A percentile compares a stretch with the other conserved stretches of the same genome.
phyloP scores from a whole-genome alignment of 2,797 vertebrate genomes.

The Catostomus latipinnis region DNA sequence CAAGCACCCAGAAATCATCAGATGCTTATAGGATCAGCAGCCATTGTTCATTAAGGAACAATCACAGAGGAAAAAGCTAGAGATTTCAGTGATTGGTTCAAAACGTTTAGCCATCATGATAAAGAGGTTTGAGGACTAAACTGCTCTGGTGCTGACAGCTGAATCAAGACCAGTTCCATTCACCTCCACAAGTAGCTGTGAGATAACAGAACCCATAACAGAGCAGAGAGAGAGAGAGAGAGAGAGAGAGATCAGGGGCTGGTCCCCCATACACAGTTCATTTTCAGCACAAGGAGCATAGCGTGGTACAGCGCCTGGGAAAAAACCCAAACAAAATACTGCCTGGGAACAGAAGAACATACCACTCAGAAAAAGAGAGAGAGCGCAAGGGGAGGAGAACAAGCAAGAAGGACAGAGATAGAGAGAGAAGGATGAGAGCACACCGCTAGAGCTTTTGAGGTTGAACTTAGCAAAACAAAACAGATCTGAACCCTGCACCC shows the following conservation, averaged over 20 bases:
- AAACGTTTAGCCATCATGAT: background rate
- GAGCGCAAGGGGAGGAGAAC: constrained; percentile 16
- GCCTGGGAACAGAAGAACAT: constrained; percentile 43
- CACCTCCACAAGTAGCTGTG: constrained; percentile 37
- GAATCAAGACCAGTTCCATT: constrained; percentile 40
- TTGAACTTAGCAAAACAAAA: constrained; percentile 24
- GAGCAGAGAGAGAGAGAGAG: constrained; percentile 7
- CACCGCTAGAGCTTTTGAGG: background rate
- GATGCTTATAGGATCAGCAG: constrained; percentile 6
- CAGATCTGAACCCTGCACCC: constrained; percentile 9
- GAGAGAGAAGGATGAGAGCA: constrained; percentile 5
- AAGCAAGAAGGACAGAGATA: constrained; percentile 24
- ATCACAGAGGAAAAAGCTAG: background rate
- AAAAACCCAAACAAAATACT: constrained; percentile 40
- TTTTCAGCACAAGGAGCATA: constrained; percentile 22
- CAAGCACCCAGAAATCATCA: constrained; percentile 9
- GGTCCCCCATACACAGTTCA: constrained; percentile 10
- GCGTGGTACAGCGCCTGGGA: constrained; percentile 32
- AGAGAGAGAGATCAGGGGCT: background rate
- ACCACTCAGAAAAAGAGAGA: constrained; percentile 2
- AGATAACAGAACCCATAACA: constrained; percentile 29
- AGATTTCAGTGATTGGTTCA: background rate
- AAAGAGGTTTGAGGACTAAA: background rate
- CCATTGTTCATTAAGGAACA: background rate
- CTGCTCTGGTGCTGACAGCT: constrained; percentile 40